Conservation (phyloP, 2,888 invertebrate species). For the Strigamia transsilvanica region DNA sequence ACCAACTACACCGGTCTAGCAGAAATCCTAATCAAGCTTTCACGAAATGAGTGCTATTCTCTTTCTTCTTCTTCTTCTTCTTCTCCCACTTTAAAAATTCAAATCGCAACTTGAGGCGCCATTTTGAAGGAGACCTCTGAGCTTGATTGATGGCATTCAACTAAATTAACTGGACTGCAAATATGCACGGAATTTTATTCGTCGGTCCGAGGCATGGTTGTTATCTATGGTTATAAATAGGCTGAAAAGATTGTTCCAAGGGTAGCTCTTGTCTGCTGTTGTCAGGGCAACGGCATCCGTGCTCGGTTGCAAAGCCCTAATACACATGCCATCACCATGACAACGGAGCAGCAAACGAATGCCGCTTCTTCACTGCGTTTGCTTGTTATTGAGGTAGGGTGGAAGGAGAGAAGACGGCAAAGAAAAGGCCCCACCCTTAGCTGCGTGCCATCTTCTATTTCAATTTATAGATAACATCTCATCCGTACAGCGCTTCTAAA, state of each 20-base stretch:
- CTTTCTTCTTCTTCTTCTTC: not conserved
- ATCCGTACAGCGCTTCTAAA: conserved; percentile 39
- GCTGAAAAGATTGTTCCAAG: conserved; percentile 35
- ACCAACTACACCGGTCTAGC: not conserved
- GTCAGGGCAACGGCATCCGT: conserved; percentile 14
- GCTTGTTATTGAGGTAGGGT: conserved; percentile 39
- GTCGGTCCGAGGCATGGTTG: conserved; percentile 19
- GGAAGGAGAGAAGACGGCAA: conserved; percentile 18
- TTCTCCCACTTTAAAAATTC: too few species aligned
- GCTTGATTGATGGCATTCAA: conserved; percentile 11
- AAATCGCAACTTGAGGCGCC: not conserved
- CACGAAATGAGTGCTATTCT: not conserved
- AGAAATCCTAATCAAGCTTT: conserved; percentile 49
- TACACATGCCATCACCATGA: conserved; percentile 44
- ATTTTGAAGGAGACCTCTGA: not conserved
- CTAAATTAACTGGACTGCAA: conserved; percentile 18
- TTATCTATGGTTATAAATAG: conserved; percentile 27
- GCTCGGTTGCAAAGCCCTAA: conserved; percentile 35
- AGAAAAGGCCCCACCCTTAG: conserved; percentile 41
- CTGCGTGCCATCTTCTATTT: conserved; percentile 42
- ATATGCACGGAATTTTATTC: conserved; percentile 26
- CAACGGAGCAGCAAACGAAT: conserved; percentile 32
- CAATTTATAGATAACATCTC: conserved; percentile 44
- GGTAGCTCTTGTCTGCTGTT: conserved; percentile 35
- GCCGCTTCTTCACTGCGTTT: conserved; percentile 42